These are phyloP conservation scores for Indicator maculatus DNA, from an alignment of 2,113 vertebrate species.

Conservation along the genomic window DNA sequence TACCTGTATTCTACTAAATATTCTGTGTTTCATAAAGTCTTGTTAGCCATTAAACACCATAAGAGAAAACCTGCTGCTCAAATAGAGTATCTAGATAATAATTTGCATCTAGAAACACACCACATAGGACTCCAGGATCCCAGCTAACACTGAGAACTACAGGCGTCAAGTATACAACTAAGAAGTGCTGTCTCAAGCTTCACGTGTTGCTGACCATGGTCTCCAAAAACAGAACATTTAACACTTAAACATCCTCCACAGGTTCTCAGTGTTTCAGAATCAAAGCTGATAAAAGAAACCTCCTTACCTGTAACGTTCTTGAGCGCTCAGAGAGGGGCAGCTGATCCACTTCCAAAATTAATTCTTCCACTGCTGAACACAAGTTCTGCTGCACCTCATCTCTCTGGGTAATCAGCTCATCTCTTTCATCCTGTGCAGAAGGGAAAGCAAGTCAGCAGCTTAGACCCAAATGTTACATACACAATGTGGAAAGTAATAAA, in stretches of 20 bases:
- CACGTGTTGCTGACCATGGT: not conserved
- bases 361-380: conserved; percentile 56
- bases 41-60: not conserved
- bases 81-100: not conserved
- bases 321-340: conserved; percentile 69
- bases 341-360: conserved; percentile 75
- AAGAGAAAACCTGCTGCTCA: not conserved
- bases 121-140: not conserved
- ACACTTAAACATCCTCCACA: not conserved
- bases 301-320: conserved; percentile 69
- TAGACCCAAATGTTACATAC: not conserved
- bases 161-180: not conserved
- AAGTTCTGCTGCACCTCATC: conserved; percentile 73
- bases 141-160: not conserved
- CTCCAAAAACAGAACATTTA: not conserved
- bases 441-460: not conserved
- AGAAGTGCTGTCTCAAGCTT: not conserved
- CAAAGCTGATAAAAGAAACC: not conserved
- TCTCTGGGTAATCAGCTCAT: conserved; percentile 66
- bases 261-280: not conserved
- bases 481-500: not conserved
- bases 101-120: not conserved
- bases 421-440: conserved; percentile 59
- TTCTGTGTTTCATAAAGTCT: not conserved
- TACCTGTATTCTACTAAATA: not conserved